Percentiles rank a stretch among this genome's conserved stretches.
phyloP scores from a whole-genome alignment of 2,113 vertebrate species.

The Butorides virescens region DNA sequence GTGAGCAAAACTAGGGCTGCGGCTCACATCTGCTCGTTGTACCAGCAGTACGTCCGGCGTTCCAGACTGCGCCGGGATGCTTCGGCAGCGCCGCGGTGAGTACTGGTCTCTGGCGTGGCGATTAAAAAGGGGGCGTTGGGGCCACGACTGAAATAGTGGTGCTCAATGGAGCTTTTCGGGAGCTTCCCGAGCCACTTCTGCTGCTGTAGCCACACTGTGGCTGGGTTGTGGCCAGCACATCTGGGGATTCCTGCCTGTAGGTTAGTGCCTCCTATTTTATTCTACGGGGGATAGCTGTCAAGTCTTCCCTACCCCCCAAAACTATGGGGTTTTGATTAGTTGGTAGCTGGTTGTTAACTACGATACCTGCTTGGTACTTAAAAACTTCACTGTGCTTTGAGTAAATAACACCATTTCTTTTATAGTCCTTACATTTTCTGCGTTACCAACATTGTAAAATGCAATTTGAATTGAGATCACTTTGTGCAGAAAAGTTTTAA shows the following conservation, averaged over 20 bases:
- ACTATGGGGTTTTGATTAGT: not conserved
- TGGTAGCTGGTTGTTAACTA: not conserved
- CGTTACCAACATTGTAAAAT: accelerated
- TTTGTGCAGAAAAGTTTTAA: not conserved
- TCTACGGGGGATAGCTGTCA: not conserved
- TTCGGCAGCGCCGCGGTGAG: not conserved
- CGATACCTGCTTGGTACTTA: not conserved
- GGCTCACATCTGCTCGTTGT: not conserved
- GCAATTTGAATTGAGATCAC: not conserved
- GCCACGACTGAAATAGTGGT: not conserved
- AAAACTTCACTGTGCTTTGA: not conserved
- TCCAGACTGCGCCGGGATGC: not conserved
- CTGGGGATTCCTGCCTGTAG: not conserved
- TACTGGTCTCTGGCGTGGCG: not conserved
- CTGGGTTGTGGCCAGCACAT: not conserved
- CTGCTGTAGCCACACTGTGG: accelerated
- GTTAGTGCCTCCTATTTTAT: not conserved
- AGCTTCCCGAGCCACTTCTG: not conserved
- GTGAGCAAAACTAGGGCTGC: accelerated
- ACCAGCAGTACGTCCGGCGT: not conserved
- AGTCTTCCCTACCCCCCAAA: too few species aligned
- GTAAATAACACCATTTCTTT: not conserved
- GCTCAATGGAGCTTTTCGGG: not conserved
- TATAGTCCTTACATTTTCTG: accelerated
- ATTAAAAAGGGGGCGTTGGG: not conserved